Evolutionary conservation across 23 tunicate species (phyloP).

Genomic region (Ascidia mentula): DNA sequence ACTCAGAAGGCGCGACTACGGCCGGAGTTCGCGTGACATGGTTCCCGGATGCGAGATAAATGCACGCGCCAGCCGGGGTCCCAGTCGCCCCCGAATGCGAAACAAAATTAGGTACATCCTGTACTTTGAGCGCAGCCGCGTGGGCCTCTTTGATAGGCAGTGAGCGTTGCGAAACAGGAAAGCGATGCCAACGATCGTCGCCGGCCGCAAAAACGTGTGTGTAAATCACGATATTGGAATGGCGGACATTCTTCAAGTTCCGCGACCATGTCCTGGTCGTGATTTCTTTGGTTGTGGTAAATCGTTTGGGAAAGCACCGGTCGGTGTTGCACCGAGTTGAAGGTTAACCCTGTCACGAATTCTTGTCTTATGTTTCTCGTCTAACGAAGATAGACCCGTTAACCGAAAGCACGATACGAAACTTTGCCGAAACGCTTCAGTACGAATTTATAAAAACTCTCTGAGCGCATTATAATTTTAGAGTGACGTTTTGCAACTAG

Average conservation of each 20-base stretch:
- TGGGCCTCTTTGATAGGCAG: neutral
- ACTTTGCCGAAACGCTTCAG: too few species aligned
- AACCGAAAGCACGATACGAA: too few species aligned
- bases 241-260: neutral
- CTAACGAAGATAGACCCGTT: too few species aligned
- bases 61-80: neutral
- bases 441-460: too few species aligned
- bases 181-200: too few species aligned
- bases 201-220: neutral
- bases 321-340: neutral
- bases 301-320: neutral
- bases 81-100: too few species aligned
- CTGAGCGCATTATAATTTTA: too few species aligned
- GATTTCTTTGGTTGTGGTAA: neutral
- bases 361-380: too few species aligned
- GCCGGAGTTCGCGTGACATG: neutral
- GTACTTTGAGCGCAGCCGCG: neutral
- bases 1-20: too few species aligned
- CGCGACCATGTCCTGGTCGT: neutral
- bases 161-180: neutral
- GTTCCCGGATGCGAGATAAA: neutral
- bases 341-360: too few species aligned
- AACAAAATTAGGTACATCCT: neutral
- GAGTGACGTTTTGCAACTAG: too few species aligned
- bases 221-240: neutral